Conservation (phyloP, 2,797 vertebrate species). For the Scarus forsteni region DNA sequence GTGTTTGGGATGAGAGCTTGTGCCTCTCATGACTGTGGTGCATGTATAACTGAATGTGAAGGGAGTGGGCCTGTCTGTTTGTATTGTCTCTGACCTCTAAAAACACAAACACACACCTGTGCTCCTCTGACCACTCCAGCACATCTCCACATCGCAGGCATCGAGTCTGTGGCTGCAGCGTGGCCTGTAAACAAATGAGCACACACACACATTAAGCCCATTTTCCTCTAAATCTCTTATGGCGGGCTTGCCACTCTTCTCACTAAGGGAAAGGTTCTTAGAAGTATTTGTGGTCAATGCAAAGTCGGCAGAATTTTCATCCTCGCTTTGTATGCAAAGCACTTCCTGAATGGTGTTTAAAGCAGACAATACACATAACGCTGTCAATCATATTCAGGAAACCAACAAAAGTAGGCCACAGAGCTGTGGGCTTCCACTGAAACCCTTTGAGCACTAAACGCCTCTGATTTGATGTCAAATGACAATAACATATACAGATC, state of each 20-base stretch:
- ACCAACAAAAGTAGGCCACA: constrained; percentile 10
- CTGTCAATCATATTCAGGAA: constrained; percentile 27
- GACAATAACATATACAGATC: not conserved
- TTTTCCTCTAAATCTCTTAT: constrained; percentile 37
- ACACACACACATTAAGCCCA: constrained; percentile 23
- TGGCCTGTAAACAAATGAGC: constrained; percentile 68
- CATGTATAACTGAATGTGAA: not conserved
- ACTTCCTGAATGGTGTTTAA: constrained; percentile 48
- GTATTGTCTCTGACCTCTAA: not conserved
- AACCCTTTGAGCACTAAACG: not conserved
- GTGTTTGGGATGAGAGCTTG: constrained; percentile 17
- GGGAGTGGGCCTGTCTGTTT: constrained; percentile 1
- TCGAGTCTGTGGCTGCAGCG: constrained; percentile 64
- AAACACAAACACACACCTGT: constrained; percentile 69
- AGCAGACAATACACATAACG: constrained; percentile 36
- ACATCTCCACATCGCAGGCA: constrained; percentile 80
- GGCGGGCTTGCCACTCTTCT: constrained; percentile 22
- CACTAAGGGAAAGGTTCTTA: constrained; percentile 35
- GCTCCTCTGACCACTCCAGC: constrained; percentile 78
- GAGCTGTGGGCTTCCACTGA: not conserved
- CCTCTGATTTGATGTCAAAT: constrained; percentile 4
- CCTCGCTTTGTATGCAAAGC: constrained; percentile 81
- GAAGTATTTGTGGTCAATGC: constrained; percentile 75
- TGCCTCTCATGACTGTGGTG: not conserved
- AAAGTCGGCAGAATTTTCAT: constrained; percentile 80